These are phyloP conservation scores for Eclectus roratus DNA, from an alignment of 2,113 vertebrate genomes.

Conservation along the genomic window DNA sequence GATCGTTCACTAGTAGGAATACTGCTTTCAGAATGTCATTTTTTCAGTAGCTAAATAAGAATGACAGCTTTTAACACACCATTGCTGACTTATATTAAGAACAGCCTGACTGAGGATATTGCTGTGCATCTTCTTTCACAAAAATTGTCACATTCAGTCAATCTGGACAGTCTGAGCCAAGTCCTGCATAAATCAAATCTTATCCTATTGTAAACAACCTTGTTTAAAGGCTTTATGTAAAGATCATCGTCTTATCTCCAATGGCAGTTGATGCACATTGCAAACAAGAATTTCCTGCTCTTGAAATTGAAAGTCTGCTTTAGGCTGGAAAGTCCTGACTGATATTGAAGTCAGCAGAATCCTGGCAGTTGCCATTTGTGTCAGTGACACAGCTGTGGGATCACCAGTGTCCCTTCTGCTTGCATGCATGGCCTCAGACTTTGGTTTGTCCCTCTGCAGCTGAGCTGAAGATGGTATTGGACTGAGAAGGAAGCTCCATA, in stretches of 20 bases:
- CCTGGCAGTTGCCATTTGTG: not conserved
- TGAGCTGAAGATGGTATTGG: not conserved
- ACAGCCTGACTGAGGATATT: not conserved
- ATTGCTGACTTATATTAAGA: not conserved
- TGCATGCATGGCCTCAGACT: accelerated
- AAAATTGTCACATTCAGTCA: not conserved
- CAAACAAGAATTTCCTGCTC: not conserved
- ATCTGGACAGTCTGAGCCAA: not conserved
- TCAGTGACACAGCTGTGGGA: not conserved
- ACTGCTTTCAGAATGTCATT: not conserved
- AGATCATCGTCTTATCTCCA: not conserved
- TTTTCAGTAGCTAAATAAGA: not conserved
- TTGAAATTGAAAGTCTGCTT: not conserved
- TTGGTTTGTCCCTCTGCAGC: not conserved
- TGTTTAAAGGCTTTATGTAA: not conserved
- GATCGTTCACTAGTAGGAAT: not conserved
- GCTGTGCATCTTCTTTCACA: not conserved
- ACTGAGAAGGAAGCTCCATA: not conserved
- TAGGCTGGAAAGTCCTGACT: not conserved
- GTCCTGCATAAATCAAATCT: not conserved
- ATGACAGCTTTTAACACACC: not conserved
- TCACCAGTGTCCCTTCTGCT: not conserved
- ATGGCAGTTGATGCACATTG: not conserved
- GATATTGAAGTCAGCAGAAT: not conserved
- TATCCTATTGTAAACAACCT: not conserved